These are phyloP conservation scores for Epirrhoe tristata DNA, from an alignment of 2,888 invertebrate species.

Conservation along the genomic window DNA sequence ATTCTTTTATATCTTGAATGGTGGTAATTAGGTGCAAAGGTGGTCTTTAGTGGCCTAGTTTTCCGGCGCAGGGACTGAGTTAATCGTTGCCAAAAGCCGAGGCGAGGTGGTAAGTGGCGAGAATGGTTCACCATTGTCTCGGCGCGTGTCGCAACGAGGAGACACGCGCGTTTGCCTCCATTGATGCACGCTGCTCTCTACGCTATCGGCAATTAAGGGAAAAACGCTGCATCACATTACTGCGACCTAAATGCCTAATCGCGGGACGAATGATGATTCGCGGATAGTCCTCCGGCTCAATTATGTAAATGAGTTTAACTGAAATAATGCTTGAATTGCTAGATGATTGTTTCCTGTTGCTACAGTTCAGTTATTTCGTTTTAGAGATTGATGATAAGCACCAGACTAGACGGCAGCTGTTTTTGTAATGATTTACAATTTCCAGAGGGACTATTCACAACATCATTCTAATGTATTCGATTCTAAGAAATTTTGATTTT, in stretches of 20 bases:
- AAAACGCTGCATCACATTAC: slow-evolving; percentile 67
- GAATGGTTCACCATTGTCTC: slow-evolving; percentile 69
- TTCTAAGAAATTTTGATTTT: too few species aligned
- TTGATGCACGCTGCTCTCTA: slow-evolving; percentile 67
- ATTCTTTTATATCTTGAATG: slow-evolving; percentile 35
- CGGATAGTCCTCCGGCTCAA: slow-evolving; percentile 71
- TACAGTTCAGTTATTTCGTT: slow-evolving; percentile 64
- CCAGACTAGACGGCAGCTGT: slow-evolving; percentile 45
- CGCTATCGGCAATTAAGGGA: slow-evolving; percentile 63
- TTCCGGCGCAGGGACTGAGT: slow-evolving; percentile 61
- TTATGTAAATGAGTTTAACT: slow-evolving; percentile 73
- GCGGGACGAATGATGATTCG: slow-evolving; percentile 74
- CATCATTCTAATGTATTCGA: too few species aligned
- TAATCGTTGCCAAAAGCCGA: slow-evolving; percentile 74
- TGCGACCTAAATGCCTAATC: slow-evolving; percentile 78
- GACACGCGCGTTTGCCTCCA: slow-evolving; percentile 80
- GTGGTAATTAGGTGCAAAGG: slow-evolving; percentile 57
- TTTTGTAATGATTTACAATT: too few species aligned
- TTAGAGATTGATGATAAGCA: slow-evolving; percentile 61
- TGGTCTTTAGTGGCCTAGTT: slow-evolving; percentile 59
- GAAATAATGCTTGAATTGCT: slow-evolving; percentile 59
- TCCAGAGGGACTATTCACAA: too few species aligned
- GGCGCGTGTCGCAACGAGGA: slow-evolving; percentile 72
- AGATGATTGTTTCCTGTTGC: slow-evolving; percentile 78
- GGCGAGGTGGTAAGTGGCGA: slow-evolving; percentile 65